These are phyloP conservation scores for Dryomyza anilis DNA, from an alignment of 2,888 invertebrate species.

Conservation along the genomic window DNA sequence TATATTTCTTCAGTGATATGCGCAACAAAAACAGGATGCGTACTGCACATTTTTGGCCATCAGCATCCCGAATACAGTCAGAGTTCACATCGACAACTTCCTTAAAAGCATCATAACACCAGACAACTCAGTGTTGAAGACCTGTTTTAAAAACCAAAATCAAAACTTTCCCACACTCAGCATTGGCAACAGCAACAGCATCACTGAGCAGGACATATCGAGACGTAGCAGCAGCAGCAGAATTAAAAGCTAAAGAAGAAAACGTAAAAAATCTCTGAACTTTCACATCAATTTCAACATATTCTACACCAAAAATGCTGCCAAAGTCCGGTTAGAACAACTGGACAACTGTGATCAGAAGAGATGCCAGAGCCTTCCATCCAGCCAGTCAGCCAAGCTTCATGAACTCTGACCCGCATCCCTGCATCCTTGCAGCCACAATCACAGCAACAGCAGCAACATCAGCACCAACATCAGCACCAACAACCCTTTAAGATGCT, in stretches of 20 bases:
- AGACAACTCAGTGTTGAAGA: neutral
- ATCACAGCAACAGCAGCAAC: too few relatives aligned
- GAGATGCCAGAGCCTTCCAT: neutral
- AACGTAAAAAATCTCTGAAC: conserved; percentile 3
- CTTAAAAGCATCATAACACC: conserved; percentile 6
- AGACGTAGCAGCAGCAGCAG: too few relatives aligned
- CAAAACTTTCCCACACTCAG: conserved; percentile 15
- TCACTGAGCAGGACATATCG: conserved; percentile 6
- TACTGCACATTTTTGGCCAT: neutral
- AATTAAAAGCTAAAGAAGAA: neutral
- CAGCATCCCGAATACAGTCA: conserved; percentile 10
- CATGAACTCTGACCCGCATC: conserved; percentile 21
- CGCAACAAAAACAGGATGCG: neutral
- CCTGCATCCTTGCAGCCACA: neutral
- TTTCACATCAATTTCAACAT: conserved; percentile 23
- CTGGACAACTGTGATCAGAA: conserved; percentile 6
- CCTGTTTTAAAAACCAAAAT: conserved; percentile 1
- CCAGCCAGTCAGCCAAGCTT: neutral
- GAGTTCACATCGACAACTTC: conserved; percentile 21
- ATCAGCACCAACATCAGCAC: too few relatives aligned
- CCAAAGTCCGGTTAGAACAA: conserved; percentile 20
- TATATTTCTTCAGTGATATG: neutral
- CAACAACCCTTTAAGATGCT: conserved; percentile 9
- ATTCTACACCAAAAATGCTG: conserved; percentile 14
- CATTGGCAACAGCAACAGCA: conserved; percentile 5